Conservation (phyloP, 2,888 invertebrate species). For the Corbicula japonica region DNA sequence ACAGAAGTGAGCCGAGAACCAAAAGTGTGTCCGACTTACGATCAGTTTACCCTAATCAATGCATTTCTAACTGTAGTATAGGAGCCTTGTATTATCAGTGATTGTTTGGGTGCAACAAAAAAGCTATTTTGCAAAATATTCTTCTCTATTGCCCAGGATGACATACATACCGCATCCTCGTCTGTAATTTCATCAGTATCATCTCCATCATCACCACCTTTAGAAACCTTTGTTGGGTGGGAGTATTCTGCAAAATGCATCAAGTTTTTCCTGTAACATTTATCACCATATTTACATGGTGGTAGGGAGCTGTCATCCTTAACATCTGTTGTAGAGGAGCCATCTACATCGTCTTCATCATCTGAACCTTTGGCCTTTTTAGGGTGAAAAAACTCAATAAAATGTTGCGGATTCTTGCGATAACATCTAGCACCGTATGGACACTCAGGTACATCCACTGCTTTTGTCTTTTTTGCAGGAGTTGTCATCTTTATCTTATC, state of each 20-base stretch:
- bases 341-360: slow-evolving; percentile 1
- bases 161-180: slow-evolving; percentile 62
- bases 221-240: slow-evolving; percentile 72
- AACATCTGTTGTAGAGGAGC: slow-evolving; percentile 27
- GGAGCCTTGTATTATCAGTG: too few relatives aligned
- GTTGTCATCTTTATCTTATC: slow-evolving; percentile 57
- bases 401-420: slow-evolving; percentile 81
- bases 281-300: slow-evolving; percentile 80
- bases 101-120: too few relatives aligned
- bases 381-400: slow-evolving; percentile 77
- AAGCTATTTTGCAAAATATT: too few relatives aligned
- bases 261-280: slow-evolving; percentile 82
- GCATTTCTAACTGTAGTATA: too few relatives aligned
- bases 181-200: slow-evolving; percentile 79
- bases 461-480: slow-evolving; percentile 74
- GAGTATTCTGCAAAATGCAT: slow-evolving; percentile 82
- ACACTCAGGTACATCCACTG: slow-evolving; percentile 71
- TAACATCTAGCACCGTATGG: slow-evolving; percentile 82
- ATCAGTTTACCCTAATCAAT: too few relatives aligned
- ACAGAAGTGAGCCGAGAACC: too few relatives aligned
- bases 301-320: slow-evolving; percentile 63
- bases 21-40: too few relatives aligned
- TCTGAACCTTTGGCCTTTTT: slow-evolving; percentile 37
- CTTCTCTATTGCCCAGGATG: too few relatives aligned
- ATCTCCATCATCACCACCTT: slow-evolving; percentile 66